phyloP scores from a whole-genome alignment of 2,797 vertebrate genomes.

The Trichosurus vulpecula region DNA sequence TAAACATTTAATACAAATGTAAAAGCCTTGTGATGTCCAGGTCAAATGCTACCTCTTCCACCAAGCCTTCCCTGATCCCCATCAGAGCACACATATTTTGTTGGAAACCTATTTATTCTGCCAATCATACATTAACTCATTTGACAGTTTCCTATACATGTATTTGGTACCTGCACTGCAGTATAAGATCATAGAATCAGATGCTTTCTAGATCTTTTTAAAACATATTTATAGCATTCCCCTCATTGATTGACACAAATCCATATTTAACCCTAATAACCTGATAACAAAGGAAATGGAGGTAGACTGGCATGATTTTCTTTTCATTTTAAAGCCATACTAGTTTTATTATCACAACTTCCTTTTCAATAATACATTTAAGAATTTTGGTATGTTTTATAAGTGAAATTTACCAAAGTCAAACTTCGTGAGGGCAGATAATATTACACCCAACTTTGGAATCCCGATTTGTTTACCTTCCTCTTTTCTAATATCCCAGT shows the following conservation, averaged over 20 bases:
- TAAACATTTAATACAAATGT: neutral
- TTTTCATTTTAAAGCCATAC: neutral
- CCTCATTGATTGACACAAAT: neutral
- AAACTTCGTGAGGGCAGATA: neutral
- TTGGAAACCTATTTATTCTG: neutral
- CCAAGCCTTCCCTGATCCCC: neutral
- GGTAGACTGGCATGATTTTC: neutral
- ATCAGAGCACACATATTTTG: neutral
- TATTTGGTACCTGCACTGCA: neutral
- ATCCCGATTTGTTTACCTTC: neutral
- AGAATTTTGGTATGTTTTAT: neutral
- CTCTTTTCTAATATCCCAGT: neutral
- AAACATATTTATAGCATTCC: neutral
- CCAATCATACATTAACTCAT: neutral
- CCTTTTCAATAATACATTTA: neutral
- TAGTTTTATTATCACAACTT: neutral
- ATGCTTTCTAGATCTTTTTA: neutral
- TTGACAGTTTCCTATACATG: neutral
- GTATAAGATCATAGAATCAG: neutral
- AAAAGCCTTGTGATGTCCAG: neutral
- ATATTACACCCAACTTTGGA: neutral
- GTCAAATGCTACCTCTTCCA: neutral
- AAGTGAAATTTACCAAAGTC: neutral
- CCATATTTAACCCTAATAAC: neutral
- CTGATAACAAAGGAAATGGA: neutral